These are phyloP conservation scores for Xenops minutus DNA, from an alignment of 2,797 vertebrate genomes.

Conservation along the genomic window DNA sequence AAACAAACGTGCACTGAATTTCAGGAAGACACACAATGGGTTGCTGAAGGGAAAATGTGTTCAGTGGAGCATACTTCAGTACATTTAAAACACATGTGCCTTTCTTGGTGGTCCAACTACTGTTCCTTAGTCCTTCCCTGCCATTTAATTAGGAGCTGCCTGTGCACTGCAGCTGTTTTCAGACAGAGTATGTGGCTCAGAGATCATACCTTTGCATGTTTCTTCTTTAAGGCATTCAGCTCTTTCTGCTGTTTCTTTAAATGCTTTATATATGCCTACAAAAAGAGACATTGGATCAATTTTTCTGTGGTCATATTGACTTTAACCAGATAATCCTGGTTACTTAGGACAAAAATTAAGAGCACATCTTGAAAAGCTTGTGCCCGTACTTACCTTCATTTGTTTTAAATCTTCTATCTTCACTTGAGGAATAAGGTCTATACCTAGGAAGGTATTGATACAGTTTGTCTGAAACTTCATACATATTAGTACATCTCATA, in stretches of 20 bases:
- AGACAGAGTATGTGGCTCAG: background rate
- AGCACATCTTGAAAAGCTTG: background rate
- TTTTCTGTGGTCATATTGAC: background rate
- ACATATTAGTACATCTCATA: background rate
- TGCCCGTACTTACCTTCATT: slow-evolving; percentile 87
- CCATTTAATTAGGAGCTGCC: background rate
- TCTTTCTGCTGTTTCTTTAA: slow-evolving; percentile 99
- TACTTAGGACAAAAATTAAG: background rate
- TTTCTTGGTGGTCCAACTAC: background rate
- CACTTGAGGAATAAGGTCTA: slow-evolving; percentile 87
- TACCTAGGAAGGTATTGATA: slow-evolving; percentile 77
- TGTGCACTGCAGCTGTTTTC: background rate
- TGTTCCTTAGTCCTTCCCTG: background rate
- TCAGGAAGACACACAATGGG: background rate
- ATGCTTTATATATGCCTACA: slow-evolving; percentile 91
- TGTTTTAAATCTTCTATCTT: slow-evolving; percentile 97
- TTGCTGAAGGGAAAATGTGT: background rate
- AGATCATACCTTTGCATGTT: slow-evolving; percentile 89
- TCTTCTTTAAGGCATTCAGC: slow-evolving; percentile 92
- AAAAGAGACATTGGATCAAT: slow-evolving; percentile 7
- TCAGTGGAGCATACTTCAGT: background rate
- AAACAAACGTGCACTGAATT: background rate
- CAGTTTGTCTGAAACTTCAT: slow-evolving; percentile 12
- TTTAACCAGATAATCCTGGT: background rate
- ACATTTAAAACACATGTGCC: background rate